Evolutionary conservation across 1,140 invertebrate genomes (phyloP).

Genomic region (Neodiprion pinetum): DNA sequence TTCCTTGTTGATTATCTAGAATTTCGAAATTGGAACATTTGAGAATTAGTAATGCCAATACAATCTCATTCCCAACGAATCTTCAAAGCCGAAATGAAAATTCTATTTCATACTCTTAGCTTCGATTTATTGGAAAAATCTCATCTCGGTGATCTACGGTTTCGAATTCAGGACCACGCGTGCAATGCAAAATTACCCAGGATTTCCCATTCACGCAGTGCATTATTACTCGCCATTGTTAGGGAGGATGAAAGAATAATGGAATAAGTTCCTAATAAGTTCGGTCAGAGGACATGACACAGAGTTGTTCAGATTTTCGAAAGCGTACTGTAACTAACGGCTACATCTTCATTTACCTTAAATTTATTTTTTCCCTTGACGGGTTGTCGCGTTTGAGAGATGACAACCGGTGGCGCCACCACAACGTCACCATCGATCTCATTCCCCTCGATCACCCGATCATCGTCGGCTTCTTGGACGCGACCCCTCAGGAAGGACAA

Average conservation of each 20-base stretch:
- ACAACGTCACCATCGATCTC: constrained; percentile 8
- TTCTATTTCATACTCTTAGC: neutral
- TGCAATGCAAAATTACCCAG: neutral
- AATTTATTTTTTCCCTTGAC: neutral
- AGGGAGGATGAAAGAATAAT: neutral
- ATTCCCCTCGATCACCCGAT: constrained; percentile 11
- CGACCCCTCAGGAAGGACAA: neutral
- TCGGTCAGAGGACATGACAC: neutral
- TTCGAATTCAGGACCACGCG: neutral
- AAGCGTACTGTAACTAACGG: neutral
- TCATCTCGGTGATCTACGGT: neutral
- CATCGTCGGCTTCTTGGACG: neutral
- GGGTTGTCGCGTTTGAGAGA: neutral
- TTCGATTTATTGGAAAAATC: neutral
- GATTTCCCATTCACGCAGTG: neutral
- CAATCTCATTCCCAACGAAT: neutral
- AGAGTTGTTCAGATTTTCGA: neutral
- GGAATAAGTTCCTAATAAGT: neutral
- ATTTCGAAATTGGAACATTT: neutral
- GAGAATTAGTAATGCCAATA: neutral
- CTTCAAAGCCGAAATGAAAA: neutral
- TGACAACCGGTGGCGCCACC: constrained; percentile 4
- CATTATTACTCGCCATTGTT: neutral
- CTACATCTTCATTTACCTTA: neutral
- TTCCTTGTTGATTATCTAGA: neutral